Percentiles rank a stretch among this genome's conserved stretches.
Evolutionary conservation across 2,888 invertebrate species (phyloP).

Genomic region (Megamerina dolium): DNA sequence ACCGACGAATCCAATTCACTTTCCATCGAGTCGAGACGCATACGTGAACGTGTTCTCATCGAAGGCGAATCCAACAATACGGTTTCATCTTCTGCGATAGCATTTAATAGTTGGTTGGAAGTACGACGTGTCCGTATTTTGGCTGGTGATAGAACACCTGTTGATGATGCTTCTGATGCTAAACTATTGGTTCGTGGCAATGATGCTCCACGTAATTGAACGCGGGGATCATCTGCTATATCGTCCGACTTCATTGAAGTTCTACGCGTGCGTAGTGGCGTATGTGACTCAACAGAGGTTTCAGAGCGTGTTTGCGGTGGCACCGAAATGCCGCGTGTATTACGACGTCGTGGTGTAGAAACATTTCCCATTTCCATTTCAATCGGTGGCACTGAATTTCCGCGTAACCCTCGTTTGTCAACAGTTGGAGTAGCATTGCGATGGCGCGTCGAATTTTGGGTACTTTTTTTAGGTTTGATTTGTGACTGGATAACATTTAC

Average conservation of each 20-base stretch:
- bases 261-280: constrained; percentile 11
- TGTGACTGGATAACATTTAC: neutral
- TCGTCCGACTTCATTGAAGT: constrained; percentile 15
- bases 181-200: neutral
- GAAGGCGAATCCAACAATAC: constrained; percentile 28
- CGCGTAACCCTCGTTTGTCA: constrained; percentile 4
- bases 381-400: constrained; percentile 10
- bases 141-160: constrained; percentile 11
- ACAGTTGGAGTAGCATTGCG: constrained; percentile 3
- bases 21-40: constrained; percentile 26
- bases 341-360: constrained; percentile 18
- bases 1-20: constrained; percentile 23
- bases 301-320: constrained; percentile 18
- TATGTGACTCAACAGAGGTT: constrained; percentile 1
- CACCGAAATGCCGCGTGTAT: constrained; percentile 25
- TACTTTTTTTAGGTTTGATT: neutral
- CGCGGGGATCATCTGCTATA: constrained; percentile 1
- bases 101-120: constrained; percentile 25
- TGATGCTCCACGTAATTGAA: constrained; percentile 10
- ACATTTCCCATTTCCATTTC: constrained; percentile 1
- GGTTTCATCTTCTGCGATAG: constrained; percentile 24
- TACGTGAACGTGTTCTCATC: constrained; percentile 26
- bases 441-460: neutral
- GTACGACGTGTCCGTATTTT: constrained; percentile 20
- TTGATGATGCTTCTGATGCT: constrained; percentile 12